Base-by-base conservation (phyloP, 2,888 invertebrate genomes). In the Branchinecta sandiegonensis region DNA sequence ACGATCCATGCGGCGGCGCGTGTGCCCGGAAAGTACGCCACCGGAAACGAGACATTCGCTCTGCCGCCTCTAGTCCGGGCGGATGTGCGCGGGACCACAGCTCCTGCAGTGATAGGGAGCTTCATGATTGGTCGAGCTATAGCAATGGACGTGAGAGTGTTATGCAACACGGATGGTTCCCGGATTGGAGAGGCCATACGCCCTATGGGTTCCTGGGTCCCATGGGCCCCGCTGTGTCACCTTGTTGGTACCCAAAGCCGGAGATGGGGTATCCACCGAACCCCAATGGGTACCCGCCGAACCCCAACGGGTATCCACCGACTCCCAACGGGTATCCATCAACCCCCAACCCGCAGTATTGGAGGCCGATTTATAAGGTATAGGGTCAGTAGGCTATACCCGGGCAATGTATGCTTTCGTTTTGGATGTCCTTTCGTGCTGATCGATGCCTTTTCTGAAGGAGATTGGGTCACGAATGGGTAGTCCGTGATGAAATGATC, bases 51-150 rank as follows among this genome's bases (percentile, higher is more conserved):
- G 63, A 56, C 12, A 56, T 56, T n/a, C n/a, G 63, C n/a, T 56
- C 63, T 8, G 63, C 63, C 23, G 63, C 63, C 1, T 56, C 63
- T 56, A 56, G 63, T 56, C 63, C 63, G n/a, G 63, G 63, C 12
- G 23, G 63, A n/a, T 56, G 63, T 56, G 63, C 14, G 23, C 9
- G 63, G 9, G 23, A 9, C 23, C 9, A 56, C 23, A 17, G 14
- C 23, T 56, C 63, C 11, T 56, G 63, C 63, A 56, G 63, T 1
- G 63, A 56, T 23, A 56, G 63, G 9, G 63, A 56, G 14, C 63
- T 56, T 56, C 63, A 56, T 56, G 63, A 56, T 56, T 56, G 63
- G 63, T 56, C 63, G 63, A 56, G 63, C 63, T 56, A 23, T 23
- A 56, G 63, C 23, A 23, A n/a, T 56, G 23, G 63, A 1, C n/a